Conservation (phyloP, 2,113 vertebrate genomes). For the Dromaius novaehollandiae region DNA sequence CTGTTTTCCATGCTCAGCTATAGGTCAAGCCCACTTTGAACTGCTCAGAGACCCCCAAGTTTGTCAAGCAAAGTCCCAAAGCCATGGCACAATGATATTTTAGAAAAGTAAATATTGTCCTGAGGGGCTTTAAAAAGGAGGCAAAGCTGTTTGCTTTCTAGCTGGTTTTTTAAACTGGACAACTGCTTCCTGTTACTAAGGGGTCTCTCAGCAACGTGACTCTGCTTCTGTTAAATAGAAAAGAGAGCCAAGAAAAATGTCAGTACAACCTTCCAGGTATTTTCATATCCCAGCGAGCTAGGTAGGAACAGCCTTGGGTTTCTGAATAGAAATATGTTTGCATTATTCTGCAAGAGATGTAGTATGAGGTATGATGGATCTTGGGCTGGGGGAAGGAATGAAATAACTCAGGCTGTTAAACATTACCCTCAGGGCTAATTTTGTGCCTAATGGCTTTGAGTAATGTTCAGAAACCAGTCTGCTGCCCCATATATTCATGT, state of each 20-base stretch:
- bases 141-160: constrained; percentile 88
- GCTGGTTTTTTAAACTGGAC: constrained; percentile 78
- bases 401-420: neutral
- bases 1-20: constrained; percentile 79
- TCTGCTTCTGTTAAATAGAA: constrained; percentile 61
- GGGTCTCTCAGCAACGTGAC: constrained; percentile 62
- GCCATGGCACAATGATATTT: constrained; percentile 95
- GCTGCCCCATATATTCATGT: neutral
- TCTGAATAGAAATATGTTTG: neutral
- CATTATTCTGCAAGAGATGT: neutral
- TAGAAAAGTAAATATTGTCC: constrained; percentile 97
- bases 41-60: constrained; percentile 85
- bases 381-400: neutral
- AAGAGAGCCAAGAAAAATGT: constrained; percentile 62
- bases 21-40: constrained; percentile 88
- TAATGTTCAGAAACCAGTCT: neutral
- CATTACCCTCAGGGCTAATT: neutral
- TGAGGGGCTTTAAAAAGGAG: constrained; percentile 86
- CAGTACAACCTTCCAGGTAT: constrained; percentile 17
- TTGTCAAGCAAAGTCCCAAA: constrained; percentile 90
- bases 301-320: neutral
- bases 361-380: neutral
- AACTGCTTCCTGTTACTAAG: constrained; percentile 75
- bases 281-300: neutral
- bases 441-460: neutral